A percentile compares a stretch with the other conserved stretches of the same genome.
Evolutionary conservation across 2,888 invertebrate species (phyloP).

Genomic region (Antitype chi): DNA sequence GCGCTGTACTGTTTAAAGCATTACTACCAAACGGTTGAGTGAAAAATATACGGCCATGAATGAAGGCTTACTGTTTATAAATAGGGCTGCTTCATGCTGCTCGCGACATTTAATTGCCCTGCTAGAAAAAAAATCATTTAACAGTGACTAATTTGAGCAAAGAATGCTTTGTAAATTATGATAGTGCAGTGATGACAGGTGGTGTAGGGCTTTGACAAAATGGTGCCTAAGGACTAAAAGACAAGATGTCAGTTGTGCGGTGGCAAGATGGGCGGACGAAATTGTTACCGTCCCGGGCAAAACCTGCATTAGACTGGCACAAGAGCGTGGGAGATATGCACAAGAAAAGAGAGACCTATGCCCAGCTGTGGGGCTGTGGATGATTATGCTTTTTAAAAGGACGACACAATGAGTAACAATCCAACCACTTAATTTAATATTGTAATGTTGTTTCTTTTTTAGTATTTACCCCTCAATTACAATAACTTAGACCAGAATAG

Average conservation of each 20-base stretch:
- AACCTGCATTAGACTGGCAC: too few species aligned
- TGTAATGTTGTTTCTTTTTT: constrained; percentile 34
- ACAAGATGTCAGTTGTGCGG: too few species aligned
- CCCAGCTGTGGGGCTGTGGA: too few species aligned
- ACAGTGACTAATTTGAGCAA: not conserved
- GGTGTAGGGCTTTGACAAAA: too few species aligned
- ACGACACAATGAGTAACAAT: not conserved
- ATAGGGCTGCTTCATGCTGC: not conserved
- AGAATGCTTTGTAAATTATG: not conserved
- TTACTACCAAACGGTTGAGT: not conserved
- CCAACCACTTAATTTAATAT: constrained; percentile 16
- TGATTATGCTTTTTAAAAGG: not conserved
- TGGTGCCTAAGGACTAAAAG: too few species aligned
- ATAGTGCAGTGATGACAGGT: too few species aligned
- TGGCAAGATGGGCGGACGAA: too few species aligned
- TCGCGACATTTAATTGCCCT: not conserved
- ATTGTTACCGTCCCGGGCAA: too few species aligned
- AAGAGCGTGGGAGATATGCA: too few species aligned
- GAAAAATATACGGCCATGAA: not conserved
- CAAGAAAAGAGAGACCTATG: too few species aligned
- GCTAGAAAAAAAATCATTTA: not conserved
- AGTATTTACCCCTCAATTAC: constrained; percentile 19
- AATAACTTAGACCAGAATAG: constrained; percentile 20
- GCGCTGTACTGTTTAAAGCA: not conserved
- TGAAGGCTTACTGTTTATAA: not conserved